These are phyloP conservation scores for Spea hammondii DNA, from an alignment of 2,797 vertebrate species.

Conservation along the genomic window DNA sequence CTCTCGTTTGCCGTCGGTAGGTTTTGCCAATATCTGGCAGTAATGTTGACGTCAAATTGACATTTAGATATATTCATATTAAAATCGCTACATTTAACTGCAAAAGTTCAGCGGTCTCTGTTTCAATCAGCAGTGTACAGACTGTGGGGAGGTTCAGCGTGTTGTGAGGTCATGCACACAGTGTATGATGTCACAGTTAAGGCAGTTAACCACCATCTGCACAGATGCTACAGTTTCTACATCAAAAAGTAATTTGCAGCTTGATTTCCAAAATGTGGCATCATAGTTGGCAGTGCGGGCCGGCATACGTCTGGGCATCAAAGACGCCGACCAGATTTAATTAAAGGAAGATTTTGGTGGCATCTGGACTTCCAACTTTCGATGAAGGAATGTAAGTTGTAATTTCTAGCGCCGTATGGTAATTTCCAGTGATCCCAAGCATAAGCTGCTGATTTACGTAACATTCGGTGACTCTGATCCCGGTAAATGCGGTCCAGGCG, in stretches of 20 bases:
- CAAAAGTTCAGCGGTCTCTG: too few relatives aligned
- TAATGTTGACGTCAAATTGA: not conserved
- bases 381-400: not conserved
- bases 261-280: too few relatives aligned
- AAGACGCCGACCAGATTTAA: not conserved
- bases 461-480: not conserved
- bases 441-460: not conserved
- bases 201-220: too few relatives aligned
- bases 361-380: not conserved
- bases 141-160: too few relatives aligned
- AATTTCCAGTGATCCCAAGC: not conserved
- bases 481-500: not conserved
- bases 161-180: too few relatives aligned
- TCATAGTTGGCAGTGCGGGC: too few relatives aligned
- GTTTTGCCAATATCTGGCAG: not conserved
- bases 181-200: too few relatives aligned
- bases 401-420: not conserved
- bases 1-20: not conserved
- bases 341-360: not conserved
- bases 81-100: too few relatives aligned
- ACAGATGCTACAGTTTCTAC: too few relatives aligned
- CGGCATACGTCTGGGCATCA: not conserved
- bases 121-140: too few relatives aligned
- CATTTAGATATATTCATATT: too few relatives aligned
- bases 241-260: too few relatives aligned